Percentiles rank a stretch among this genome's conserved stretches.
phyloP scores from a whole-genome alignment of 2,888 invertebrate genomes.

The Fragum whitleyi region DNA sequence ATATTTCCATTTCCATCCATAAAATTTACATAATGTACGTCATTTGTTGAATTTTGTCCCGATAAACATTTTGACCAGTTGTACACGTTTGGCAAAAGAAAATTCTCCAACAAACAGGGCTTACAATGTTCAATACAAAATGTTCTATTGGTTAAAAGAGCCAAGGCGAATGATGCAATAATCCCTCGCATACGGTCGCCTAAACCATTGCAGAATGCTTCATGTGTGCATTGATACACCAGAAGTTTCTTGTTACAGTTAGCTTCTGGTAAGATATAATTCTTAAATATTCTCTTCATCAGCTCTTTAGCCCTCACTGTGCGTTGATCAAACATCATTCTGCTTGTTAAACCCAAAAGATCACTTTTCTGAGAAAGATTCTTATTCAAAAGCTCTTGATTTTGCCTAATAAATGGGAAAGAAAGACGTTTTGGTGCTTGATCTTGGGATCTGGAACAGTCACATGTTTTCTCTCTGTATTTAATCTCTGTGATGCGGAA shows the following conservation, averaged over 20 bases:
- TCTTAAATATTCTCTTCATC: background rate
- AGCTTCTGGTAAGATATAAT: background rate
- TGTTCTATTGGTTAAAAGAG: slow-evolving; percentile 5
- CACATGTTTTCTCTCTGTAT: too few relatives aligned
- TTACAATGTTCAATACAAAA: background rate
- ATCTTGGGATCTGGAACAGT: too few relatives aligned
- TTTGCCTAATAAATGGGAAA: too few relatives aligned
- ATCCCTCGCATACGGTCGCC: background rate
- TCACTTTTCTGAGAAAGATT: too few relatives aligned
- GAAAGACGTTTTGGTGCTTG: too few relatives aligned
- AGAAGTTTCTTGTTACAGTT: background rate
- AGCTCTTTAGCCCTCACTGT: too few relatives aligned
- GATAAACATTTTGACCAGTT: slow-evolving; percentile 6
- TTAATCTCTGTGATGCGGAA: too few relatives aligned
- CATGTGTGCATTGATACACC: background rate
- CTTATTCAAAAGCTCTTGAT: too few relatives aligned
- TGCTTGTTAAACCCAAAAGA: too few relatives aligned
- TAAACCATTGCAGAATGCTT: background rate
- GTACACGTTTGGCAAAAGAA: background rate
- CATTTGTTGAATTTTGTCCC: background rate
- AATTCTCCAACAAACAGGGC: background rate
- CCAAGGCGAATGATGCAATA: background rate
- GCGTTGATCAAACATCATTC: too few relatives aligned
- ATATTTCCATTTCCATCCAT: background rate
- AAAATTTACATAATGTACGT: background rate